Percentiles rank a stretch among this genome's conserved stretches.
phyloP scores from a whole-genome alignment of 92 coral and sea anemone genomes.

The Epizoanthus rinbou region DNA sequence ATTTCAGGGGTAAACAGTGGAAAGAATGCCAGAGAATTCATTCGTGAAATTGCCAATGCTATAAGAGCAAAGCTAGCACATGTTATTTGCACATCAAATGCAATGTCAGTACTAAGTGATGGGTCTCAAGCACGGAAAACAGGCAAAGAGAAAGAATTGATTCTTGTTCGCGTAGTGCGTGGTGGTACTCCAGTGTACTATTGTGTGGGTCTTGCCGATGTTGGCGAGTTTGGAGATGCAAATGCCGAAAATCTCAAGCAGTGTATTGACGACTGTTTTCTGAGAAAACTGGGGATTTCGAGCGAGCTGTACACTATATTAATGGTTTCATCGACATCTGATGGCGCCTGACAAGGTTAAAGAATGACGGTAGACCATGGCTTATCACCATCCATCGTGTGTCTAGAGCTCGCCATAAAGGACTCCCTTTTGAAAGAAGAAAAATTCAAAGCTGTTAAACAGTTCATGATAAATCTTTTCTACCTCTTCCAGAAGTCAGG shows the following conservation, averaged over 20 bases:
- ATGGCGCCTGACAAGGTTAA: constrained; percentile 53
- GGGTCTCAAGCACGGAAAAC: constrained; percentile 49
- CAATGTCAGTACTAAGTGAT: constrained; percentile 39
- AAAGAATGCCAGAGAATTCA: constrained; percentile 34
- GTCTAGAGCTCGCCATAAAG: constrained; percentile 48
- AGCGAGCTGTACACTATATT: constrained; percentile 31
- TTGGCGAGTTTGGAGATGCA: constrained; percentile 49
- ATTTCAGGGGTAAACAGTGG: constrained; percentile 34
- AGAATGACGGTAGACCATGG: constrained; percentile 49
- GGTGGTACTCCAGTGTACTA: constrained; percentile 53
- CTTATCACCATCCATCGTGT: constrained; percentile 47
- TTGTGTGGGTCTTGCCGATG: constrained; percentile 47
- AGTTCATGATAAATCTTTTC: constrained; percentile 23
- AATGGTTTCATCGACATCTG: constrained; percentile 48
- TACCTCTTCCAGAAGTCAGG: constrained; percentile 46
- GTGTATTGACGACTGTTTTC: constrained; percentile 49
- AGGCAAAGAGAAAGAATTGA: constrained; percentile 46
- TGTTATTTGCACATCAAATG: constrained; percentile 28
- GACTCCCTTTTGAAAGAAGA: constrained; percentile 25
- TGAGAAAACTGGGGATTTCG: constrained; percentile 36
- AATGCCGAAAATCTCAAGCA: constrained; percentile 30
- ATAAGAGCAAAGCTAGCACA: constrained; percentile 23
- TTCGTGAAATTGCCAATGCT: constrained; percentile 44
- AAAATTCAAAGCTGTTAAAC: constrained; percentile 45
- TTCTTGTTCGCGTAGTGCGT: constrained; percentile 39